Base-by-base conservation (phyloP, 2,888 invertebrate species). In the Oscheius sp. region DNA sequence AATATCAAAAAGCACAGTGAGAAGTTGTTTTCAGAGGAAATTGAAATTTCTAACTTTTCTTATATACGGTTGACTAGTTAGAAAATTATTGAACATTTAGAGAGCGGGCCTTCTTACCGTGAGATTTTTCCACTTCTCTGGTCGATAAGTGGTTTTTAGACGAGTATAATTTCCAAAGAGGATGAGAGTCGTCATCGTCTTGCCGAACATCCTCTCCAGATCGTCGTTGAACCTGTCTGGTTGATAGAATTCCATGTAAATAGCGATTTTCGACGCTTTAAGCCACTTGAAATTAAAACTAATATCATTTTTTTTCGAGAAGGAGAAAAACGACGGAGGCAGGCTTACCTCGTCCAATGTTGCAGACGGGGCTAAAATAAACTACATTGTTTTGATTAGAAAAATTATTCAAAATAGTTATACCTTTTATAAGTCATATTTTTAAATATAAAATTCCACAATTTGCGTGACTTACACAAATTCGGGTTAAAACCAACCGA, bases 161-260 rank as follows among this genome's bases (percentile, higher is more conserved):
- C 56, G 65, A 0, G 64, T 22, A 41, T 64, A 67, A 38, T 74
- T 71, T 2, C 74, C 74, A 49, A 68, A 74, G 5, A 74, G 38
- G 20, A 74, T 69, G 28, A 74, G 20, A 17, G n/a, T 26, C 20
- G 51, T 20, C 61, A 71, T 33, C 50, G 62, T 63, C 14, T 50
- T 67, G 5, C 63, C 49, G n/a, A 69, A 26, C 28, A 69, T 65
- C 0, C 41, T 56, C 0, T 44, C n/a, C n/a, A 51, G 22, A 22
- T 72, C 62, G 17, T 45, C 56, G 26, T 26, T 22, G 26, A 74
- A 74, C 1, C 8, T 24, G 1, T 67, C 67, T 26, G 71, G 68
- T 22, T 71, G 64, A 50, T 67, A 74, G 12, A 51, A 49, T 36
- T 74, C 74, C 74, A 74, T 71, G 54, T 70, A 74, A 5, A 73